Percentiles rank a stretch among this genome's conserved stretches.
Conservation (phyloP, 2,797 vertebrate species). For the Sebastes variabilis region DNA sequence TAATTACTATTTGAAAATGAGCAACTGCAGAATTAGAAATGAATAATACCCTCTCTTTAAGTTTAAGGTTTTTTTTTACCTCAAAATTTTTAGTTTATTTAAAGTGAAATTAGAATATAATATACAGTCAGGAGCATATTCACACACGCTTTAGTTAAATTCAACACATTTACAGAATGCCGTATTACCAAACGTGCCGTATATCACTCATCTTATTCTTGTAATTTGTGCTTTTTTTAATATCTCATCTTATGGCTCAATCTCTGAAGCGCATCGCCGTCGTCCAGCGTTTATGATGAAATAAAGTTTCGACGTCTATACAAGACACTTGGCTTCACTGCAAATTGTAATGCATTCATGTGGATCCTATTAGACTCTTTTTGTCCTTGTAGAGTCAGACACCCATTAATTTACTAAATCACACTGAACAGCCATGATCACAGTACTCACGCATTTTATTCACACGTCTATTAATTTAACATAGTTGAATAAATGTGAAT, state of each 20-base stretch:
- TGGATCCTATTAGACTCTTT: slow-evolving; percentile 89
- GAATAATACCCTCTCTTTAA: slow-evolving; percentile 43
- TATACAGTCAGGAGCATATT: neutral
- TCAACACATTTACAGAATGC: slow-evolving; percentile 12
- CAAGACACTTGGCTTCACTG: slow-evolving; percentile 74
- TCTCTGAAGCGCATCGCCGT: slow-evolving; percentile 45
- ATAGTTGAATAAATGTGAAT: slow-evolving; percentile 99
- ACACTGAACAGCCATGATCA: slow-evolving; percentile 94
- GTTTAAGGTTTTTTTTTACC: slow-evolving; percentile 8
- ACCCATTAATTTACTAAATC: slow-evolving; percentile 99
- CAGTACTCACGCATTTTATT: slow-evolving; percentile 91
- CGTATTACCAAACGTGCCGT: slow-evolving; percentile 2
- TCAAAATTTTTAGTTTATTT: neutral
- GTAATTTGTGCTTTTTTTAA: slow-evolving; percentile 47
- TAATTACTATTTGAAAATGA: slow-evolving; percentile 68
- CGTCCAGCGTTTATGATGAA: slow-evolving; percentile 68
- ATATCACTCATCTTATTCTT: slow-evolving; percentile 22
- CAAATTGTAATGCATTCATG: slow-evolving; percentile 80
- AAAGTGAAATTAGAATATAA: slow-evolving; percentile 8
- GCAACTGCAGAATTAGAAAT: slow-evolving; percentile 35
- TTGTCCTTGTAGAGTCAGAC: slow-evolving; percentile 90
- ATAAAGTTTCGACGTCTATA: slow-evolving; percentile 76
- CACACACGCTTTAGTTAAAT: slow-evolving; percentile 3
- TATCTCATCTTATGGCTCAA: slow-evolving; percentile 40
- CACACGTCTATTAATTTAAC: slow-evolving; percentile 98